Conservation (phyloP, 2,888 invertebrate genomes). For the Deroplatys truncata region DNA sequence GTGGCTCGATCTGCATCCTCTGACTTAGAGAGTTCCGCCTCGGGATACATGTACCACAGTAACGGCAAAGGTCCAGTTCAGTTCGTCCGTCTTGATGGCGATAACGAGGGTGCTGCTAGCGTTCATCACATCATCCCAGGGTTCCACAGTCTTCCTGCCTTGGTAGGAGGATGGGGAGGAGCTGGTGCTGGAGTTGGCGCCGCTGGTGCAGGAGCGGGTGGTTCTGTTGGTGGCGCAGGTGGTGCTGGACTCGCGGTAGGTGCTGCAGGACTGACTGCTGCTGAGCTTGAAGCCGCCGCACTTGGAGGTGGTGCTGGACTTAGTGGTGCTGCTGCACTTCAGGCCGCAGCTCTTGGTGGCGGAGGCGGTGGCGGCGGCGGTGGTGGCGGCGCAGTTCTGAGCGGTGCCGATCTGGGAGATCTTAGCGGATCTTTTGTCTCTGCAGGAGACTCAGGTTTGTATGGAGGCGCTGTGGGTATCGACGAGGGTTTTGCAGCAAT, state of each 20-base stretch:
- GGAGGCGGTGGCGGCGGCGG: neutral
- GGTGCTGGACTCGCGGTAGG: neutral
- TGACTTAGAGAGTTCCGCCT: slow-evolving; percentile 57
- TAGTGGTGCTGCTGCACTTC: neutral
- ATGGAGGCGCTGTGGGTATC: neutral
- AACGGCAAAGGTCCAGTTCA: slow-evolving; percentile 49
- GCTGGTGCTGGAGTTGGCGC: neutral
- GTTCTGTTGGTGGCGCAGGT: neutral
- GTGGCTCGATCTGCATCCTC: slow-evolving; percentile 54
- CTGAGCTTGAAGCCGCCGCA: neutral
- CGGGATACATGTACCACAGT: slow-evolving; percentile 50
- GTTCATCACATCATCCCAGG: neutral
- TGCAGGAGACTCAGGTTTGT: neutral
- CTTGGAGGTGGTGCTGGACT: neutral
- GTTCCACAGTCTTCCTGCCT: neutral
- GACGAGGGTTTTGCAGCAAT: neutral
- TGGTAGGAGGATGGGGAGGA: neutral
- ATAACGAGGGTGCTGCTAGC: slow-evolving; percentile 5
- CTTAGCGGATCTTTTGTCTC: neutral
- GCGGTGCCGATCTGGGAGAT: neutral
- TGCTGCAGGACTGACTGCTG: neutral
- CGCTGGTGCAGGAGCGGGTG: neutral
- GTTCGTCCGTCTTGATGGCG: slow-evolving; percentile 47
- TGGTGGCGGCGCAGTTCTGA: neutral
- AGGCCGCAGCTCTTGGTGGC: neutral